Evolutionary conservation across 2,888 invertebrate genomes (phyloP).

Genomic region (Dinocampus coccinellae): DNA sequence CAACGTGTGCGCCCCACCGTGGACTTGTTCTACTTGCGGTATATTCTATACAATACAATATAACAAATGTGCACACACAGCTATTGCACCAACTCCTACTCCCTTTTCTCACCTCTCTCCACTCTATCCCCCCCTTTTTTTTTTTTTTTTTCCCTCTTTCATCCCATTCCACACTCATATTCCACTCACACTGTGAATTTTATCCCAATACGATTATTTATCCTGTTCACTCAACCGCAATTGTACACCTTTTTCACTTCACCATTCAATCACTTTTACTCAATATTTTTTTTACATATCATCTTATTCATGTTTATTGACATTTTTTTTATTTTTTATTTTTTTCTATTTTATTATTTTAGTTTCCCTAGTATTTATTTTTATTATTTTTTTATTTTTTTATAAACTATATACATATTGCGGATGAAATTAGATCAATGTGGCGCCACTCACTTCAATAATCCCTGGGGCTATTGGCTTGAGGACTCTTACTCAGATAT

Average conservation of each 20-base stretch:
- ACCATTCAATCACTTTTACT: background rate
- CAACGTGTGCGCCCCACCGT: background rate
- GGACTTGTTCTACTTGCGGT: background rate
- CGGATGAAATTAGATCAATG: constrained; percentile 9
- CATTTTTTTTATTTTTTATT: background rate
- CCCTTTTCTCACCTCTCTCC: background rate
- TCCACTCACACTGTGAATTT: constrained; percentile 18
- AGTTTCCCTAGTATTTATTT: background rate
- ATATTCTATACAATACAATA: background rate
- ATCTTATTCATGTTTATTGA: background rate
- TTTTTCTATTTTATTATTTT: background rate
- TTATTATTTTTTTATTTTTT: too few species aligned
- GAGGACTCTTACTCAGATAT: constrained; percentile 3
- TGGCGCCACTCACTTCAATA: constrained; percentile 10
- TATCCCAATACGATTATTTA: constrained; percentile 28
- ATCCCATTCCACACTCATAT: constrained; percentile 1
- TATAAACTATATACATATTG: background rate
- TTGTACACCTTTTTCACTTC: constrained; percentile 17
- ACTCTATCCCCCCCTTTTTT: background rate
- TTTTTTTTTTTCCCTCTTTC: background rate
- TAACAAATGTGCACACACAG: background rate
- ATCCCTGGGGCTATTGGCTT: constrained; percentile 5
- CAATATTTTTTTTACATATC: background rate
- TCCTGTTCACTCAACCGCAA: constrained; percentile 16
- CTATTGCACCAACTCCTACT: background rate